Evolutionary conservation across 2,113 vertebrate species (phyloP).

Genomic region (Microcebus lehilahytsara): DNA sequence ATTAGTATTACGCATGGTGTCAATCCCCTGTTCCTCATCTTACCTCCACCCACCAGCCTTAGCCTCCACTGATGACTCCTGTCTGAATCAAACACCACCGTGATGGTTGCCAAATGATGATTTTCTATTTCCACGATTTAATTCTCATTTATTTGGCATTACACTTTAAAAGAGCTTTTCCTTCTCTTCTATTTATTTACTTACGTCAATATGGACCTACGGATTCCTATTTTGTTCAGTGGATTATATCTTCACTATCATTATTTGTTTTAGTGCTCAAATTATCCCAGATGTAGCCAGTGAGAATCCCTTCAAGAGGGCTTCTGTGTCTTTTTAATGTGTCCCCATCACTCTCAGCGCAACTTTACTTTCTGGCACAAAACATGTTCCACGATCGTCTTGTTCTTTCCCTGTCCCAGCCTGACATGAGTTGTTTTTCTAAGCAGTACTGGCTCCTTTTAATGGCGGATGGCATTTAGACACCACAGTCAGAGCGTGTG

Average conservation of each 20-base stretch:
- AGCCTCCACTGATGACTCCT: not conserved
- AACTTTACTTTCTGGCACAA: not conserved
- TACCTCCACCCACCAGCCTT: not conserved
- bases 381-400: not conserved
- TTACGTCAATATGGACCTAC: not conserved
- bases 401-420: not conserved
- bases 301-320: not conserved
- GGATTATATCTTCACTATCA: not conserved
- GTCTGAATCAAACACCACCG: not conserved
- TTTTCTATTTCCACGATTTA: not conserved
- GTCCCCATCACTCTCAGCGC: not conserved
- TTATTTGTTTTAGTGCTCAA: not conserved
- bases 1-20: not conserved
- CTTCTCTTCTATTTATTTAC: not conserved
- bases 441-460: not conserved
- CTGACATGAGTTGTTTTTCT: not conserved
- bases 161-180: not conserved
- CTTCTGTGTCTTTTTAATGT: not conserved
- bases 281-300: not conserved
- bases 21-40: not conserved
- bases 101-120: not conserved
- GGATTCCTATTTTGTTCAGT: not conserved
- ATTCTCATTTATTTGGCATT: not conserved
- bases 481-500: not conserved
- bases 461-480: not conserved